Evolutionary conservation across 1,140 invertebrate genomes (phyloP).

Genomic region (Grapholita molesta): DNA sequence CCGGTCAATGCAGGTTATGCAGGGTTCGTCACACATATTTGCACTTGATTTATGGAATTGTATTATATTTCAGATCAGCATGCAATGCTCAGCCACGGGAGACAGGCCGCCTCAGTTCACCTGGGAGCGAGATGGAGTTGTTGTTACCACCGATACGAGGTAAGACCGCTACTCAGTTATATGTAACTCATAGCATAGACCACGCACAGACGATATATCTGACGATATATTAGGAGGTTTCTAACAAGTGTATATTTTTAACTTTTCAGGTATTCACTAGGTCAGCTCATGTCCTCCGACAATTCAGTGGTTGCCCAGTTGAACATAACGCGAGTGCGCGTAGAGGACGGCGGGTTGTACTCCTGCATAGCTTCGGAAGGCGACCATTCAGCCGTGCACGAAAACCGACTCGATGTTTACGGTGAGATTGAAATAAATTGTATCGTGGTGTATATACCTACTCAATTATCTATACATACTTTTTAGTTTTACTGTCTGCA

Average conservation of each 20-base stretch:
- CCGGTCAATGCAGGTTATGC: too few species aligned
- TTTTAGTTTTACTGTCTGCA: too few species aligned
- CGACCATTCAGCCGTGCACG: slow-evolving; percentile 84
- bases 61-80: slow-evolving; percentile 60
- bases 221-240: too few species aligned
- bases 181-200: too few species aligned
- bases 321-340: slow-evolving; percentile 88
- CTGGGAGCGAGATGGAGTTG: slow-evolving; percentile 86
- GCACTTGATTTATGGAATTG: too few species aligned
- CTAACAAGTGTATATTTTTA: neutral
- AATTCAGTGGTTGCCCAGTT: slow-evolving; percentile 91
- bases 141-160: slow-evolving; percentile 63
- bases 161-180: too few species aligned
- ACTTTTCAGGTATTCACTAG: slow-evolving; percentile 78
- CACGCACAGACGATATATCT: too few species aligned
- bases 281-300: slow-evolving; percentile 83
- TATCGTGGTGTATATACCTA: too few species aligned
- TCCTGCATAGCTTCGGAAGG: slow-evolving; percentile 85
- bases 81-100: slow-evolving; percentile 87
- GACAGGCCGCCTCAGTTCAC: slow-evolving; percentile 86
- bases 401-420: slow-evolving; percentile 91
- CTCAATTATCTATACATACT: too few species aligned
- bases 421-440: too few species aligned
- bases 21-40: too few species aligned
- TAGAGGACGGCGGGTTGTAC: slow-evolving; percentile 90